These are phyloP conservation scores for Pelodiscus sinensis DNA, from an alignment of 2,113 vertebrate genomes.

Conservation along the genomic window DNA sequence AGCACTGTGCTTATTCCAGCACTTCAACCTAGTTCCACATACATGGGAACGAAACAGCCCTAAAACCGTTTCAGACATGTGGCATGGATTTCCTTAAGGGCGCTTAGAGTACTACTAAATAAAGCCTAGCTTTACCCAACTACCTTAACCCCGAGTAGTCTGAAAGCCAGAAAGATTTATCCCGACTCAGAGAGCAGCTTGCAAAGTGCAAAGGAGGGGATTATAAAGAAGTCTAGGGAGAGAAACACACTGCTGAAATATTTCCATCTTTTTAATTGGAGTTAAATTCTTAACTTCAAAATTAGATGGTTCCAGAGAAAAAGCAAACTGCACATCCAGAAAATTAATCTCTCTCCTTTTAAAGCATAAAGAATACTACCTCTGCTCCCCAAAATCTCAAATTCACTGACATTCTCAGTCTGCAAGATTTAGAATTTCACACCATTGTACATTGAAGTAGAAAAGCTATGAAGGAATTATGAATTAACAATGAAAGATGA, in stretches of 20 bases:
- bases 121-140: not conserved
- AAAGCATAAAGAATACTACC: not conserved
- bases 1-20: not conserved
- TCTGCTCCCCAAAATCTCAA: constrained; percentile 19
- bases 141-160: not conserved
- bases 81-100: not conserved
- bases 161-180: constrained; percentile 10
- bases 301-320: not conserved
- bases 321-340: not conserved
- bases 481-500: not conserved
- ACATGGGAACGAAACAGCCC: fast-evolving
- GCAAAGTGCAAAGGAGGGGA: not conserved
- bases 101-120: not conserved
- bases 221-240: not conserved
- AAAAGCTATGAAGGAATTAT: not conserved
- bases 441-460: not conserved
- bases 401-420: constrained; percentile 2
- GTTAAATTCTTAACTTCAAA: constrained; percentile 36
- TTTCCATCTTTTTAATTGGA: not conserved
- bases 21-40: not conserved
- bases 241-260: not conserved
- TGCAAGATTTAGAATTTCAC: constrained; percentile 27
- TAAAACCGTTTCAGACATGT: not conserved
- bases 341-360: not conserved
- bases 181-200: not conserved